Base-by-base conservation (phyloP, 1,140 invertebrate genomes). In the Lepeophtheirus salmonis region DNA sequence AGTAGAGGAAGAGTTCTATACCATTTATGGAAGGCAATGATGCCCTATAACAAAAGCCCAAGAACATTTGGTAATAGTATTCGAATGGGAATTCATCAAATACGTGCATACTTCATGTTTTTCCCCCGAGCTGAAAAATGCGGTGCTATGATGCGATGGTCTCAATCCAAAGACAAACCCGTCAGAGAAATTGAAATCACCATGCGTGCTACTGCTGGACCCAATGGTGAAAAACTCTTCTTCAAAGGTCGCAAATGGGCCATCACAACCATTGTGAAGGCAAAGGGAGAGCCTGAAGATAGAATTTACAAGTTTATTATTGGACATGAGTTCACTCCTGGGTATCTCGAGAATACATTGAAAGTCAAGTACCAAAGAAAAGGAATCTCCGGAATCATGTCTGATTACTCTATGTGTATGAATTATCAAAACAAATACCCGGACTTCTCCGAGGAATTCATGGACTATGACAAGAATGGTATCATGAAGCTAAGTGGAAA, bases 41-140 rank as follows among this genome's bases (percentile, higher is more conserved):
- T 18, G 16, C 59, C 59, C 3, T 25, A 56, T n/a, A 61, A 61
- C 50, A 61, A 61, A 23, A 61, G 50, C 50, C 59, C 59, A 1
- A 17, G 21, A 23, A 61, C 17, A n/a, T 21, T 50, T 53, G 21
- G 48, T 13, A 22, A 48, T 3, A 24, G 17, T 18, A 2, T 61
- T 13, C 14, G 17, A 2, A 53, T 61, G 59, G 59, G 59, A 12
- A 16, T 61, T 16, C 17, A 50, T 2, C 59, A 61, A 26, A 18
- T 53, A 12, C 17, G 50, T 17, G 59, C 50, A 12, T 61, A 17
- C 22, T 24, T 61, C 2, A n/a, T 16, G 13, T 24, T 56, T 50
- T 61, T 22, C 59, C 59, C 59, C 50, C 16, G 25, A 13, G 25
- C n/a, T 24, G 59, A 61, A 16, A 52, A 61, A 26, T 61, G 59